Conservation (phyloP, 2,113 vertebrate genomes). For the Platichthys stellatus region DNA sequence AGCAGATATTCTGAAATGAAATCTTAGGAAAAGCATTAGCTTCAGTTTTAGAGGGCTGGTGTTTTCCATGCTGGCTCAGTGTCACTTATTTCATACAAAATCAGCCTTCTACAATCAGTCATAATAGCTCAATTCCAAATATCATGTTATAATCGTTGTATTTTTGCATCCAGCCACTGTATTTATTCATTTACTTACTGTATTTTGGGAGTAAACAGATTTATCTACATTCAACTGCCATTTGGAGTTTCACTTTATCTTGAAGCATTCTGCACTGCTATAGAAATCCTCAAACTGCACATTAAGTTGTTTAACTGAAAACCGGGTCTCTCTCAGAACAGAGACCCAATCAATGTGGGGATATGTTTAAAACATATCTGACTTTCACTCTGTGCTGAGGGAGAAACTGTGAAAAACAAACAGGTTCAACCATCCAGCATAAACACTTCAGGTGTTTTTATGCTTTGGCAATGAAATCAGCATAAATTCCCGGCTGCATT, state of each 20-base stretch:
- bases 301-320: conserved; percentile 6
- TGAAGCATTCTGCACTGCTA: not conserved
- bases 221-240: not conserved
- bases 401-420: not conserved
- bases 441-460: not conserved
- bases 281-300: conserved; percentile 11
- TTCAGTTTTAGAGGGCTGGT: too few relatives aligned
- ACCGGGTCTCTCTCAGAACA: conserved; percentile 2
- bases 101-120: too few relatives aligned
- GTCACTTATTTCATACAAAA: too few relatives aligned
- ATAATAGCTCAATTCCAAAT: too few relatives aligned
- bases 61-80: too few relatives aligned
- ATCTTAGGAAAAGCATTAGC: not conserved
- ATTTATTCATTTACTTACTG: too few relatives aligned
- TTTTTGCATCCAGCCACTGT: too few relatives aligned
- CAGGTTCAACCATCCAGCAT: not conserved
- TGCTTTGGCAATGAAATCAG: not conserved
- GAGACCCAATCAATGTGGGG: not conserved
- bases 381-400: not conserved
- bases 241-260: not conserved
- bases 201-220: too few relatives aligned
- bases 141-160: too few relatives aligned
- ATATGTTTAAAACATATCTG: conserved; percentile 1
- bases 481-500: not conserved
- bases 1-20: not conserved